A percentile compares a stretch with the other conserved stretches of the same genome.
Evolutionary conservation across 2,888 invertebrate species (phyloP).

Genomic region (Latrodectus hesperus): DNA sequence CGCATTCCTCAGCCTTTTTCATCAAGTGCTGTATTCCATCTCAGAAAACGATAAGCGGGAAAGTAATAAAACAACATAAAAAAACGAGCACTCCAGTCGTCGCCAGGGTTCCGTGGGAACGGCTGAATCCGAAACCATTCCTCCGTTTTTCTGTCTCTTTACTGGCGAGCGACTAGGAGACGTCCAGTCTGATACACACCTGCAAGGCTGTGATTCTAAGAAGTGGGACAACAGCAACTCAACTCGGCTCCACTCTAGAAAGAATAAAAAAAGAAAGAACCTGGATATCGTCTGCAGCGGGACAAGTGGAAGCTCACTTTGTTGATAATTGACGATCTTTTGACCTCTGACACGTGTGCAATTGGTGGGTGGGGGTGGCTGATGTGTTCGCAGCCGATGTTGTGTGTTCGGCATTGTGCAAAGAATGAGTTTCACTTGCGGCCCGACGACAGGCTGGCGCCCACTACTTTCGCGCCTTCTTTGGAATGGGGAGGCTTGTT

Average conservation of each 20-base stretch:
- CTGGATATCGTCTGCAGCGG: not conserved
- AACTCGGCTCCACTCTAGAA: not conserved
- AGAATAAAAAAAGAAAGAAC: not conserved
- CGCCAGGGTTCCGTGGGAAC: not conserved
- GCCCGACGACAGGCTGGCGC: not conserved
- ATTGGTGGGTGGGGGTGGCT: not conserved
- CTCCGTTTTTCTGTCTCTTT: not conserved
- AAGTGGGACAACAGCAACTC: conserved; percentile 5
- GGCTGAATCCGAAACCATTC: conserved; percentile 5
- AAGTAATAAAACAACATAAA: not conserved
- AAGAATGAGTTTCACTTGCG: not conserved
- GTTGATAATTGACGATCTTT: conserved; percentile 63
- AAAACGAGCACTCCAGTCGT: not conserved
- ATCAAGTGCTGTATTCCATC: not conserved
- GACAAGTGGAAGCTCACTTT: conserved; percentile 61
- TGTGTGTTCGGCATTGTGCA: not conserved
- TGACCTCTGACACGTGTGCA: conserved; percentile 49
- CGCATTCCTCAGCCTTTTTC: not conserved
- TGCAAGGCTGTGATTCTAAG: conserved; percentile 5
- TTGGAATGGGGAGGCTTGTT: not conserved
- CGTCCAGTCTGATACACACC: conserved; percentile 5
- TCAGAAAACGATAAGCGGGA: not conserved
- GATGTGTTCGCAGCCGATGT: not conserved
- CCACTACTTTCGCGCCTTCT: not conserved
- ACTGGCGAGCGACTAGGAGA: not conserved